Base-by-base conservation (phyloP, 2,113 vertebrate genomes). In the Hyla sarda region DNA sequence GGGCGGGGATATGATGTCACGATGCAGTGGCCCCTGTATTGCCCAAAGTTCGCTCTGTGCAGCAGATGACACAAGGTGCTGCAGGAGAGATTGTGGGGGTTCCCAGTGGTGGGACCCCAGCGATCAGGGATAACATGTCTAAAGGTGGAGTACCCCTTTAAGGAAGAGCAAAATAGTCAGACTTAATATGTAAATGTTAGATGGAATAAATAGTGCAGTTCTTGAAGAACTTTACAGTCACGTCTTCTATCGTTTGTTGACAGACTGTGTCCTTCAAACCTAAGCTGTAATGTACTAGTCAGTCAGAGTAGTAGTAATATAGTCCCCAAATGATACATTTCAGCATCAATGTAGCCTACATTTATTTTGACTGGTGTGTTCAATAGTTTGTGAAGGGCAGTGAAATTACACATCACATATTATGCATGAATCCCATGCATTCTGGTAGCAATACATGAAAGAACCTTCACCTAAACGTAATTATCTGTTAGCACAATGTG, bases 261-360 rank as follows among this genome's bases (percentile, higher is more conserved):
- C 48, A 52, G 47, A 52, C 16, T 34, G 48, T 76, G 48, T 52
- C 74, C 74, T 76, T 76, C 74, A 76, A 47, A 76, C 7, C 10
- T 52, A 52, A 76, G 48, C 74, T 52, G 47, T 52, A 52, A 32
- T 76, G 25, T 45, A 52, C 65, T 21, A 69, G 65, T 50, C 74
- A 76, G 74, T 76, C 74, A 52, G 14, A 25, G 48, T 6, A 13
- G 47, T 52, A 19, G 25, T 28, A 76, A 52, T 52, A 76, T 52
- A 9, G 47, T 76, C 47, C 74, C 47, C 74, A 76, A 76, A 76
- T 76, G n/a, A 76, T 52, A 76, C 74, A 76, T 76, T 76, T 52
- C 47, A 52, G 73, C 74, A 7, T 52, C 74, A 52, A 19, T 76
- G 74, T 30, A 30, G 47, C 17, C 25, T 48, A 45, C 47, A 28